Evolutionary conservation across 2,797 vertebrate genomes (phyloP).

Genomic region (Manis crassicaudata): DNA sequence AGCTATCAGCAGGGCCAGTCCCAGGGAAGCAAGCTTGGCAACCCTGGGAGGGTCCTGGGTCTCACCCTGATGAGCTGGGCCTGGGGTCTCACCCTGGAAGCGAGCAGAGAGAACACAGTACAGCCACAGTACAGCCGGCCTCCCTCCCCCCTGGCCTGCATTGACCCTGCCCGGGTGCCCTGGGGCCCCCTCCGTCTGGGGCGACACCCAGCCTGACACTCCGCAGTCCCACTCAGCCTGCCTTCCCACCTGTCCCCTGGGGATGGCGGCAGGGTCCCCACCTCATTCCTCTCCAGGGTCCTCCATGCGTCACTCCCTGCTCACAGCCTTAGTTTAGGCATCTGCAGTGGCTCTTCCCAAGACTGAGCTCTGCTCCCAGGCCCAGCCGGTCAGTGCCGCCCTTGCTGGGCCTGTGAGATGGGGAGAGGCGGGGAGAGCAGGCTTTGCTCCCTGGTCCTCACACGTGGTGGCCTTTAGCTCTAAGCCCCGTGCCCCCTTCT

Average conservation of each 20-base stretch:
- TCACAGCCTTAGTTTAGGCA: neutral
- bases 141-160: no score
- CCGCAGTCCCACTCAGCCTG: neutral
- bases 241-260: accelerated
- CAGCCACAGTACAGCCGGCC: no score
- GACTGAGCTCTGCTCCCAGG: accelerated
- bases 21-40: accelerated
- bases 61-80: neutral
- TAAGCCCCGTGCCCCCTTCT: neutral
- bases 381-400: neutral
- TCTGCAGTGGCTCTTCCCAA: neutral
- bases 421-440: neutral
- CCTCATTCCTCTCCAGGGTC: neutral
- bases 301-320: neutral
- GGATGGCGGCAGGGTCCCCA: neutral
- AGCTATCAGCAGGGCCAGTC: accelerated
- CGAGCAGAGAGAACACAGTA: no score
- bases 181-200: neutral
- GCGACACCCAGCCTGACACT: no score
- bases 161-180: neutral
- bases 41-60: accelerated
- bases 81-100: neutral
- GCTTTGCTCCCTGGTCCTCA: no score
- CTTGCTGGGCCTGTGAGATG: neutral
- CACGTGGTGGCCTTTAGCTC: neutral